Evolutionary conservation across 1,140 invertebrate genomes (phyloP), one percentile per base, ranked within the genome.

Genomic region (Ooceraea biroi): DNA sequence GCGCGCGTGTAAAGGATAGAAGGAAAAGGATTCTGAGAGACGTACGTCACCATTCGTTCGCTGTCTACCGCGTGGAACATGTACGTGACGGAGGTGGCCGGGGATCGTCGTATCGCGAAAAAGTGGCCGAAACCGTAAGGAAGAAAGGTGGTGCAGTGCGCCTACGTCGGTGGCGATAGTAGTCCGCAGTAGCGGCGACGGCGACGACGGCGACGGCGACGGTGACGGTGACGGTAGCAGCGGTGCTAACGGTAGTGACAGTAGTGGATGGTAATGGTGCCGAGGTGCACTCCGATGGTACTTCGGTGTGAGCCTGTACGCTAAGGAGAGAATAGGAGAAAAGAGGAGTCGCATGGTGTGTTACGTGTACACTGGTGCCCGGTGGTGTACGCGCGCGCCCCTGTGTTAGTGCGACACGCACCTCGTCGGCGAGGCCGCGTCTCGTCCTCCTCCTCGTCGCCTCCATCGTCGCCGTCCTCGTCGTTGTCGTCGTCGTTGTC

Each of bases 121-220:
- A 87, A 89, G 87, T 88, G 87, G 87, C 87, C 84, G 82, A 74
- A 73, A 82, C 60, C 72, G 84, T 89, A n/a, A n/a, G n/a, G 85
- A 89, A 84, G 80, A 58, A 36, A 72, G 76, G 57, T 68, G 63
- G 82, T 52, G 73, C 78, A 77, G 74, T 22, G 44, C 80, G 74
- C 66, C 57, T 46, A 68, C 66, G 58, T 82, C 77, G 83, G 85
- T 68, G 71, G 85, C 77, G 69, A 72, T 88, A 85, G 69, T 55
- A 78, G 50, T 46, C 71, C 60, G 78, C 25, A 25, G 50, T 77
- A 74, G 48, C 72, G 44, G 44, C 82, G 63, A n/a, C 61, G 41
- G 46, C 74, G 19, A 8, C 25, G n/a, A 30, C 68, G 48, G 36
- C 74, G 63, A 36, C 83, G 73, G 44, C 48, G 71, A 11, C 61